A percentile compares a stretch with the other conserved stretches of the same genome.
Evolutionary conservation across 2,113 vertebrate genomes (phyloP).

Genomic region (Chinchilla lanigera): DNA sequence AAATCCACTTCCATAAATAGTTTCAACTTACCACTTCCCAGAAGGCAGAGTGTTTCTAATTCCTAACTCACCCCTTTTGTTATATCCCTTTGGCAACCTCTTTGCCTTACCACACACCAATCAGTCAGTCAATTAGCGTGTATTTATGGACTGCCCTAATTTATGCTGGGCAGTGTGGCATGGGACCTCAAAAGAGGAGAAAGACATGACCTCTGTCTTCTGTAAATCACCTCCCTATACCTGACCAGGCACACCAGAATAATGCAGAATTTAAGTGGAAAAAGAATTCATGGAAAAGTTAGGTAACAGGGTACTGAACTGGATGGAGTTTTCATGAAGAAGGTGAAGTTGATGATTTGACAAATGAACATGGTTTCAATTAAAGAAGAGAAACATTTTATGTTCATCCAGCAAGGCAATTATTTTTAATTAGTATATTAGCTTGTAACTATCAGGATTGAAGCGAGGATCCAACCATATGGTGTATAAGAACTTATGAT

Average conservation of each 20-base stretch:
- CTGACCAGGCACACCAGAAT: not conserved
- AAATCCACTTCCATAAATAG: constrained; percentile 6
- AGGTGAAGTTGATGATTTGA: not conserved
- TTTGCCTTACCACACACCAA: not conserved
- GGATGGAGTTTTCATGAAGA: not conserved
- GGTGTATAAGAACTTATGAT: not conserved
- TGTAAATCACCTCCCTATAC: not conserved
- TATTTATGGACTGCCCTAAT: not conserved
- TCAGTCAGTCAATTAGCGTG: not conserved
- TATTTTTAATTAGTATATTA: not conserved
- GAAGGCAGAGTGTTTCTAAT: not conserved
- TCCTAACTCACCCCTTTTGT: not conserved
- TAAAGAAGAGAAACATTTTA: not conserved
- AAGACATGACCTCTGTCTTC: not conserved
- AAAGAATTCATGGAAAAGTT: not conserved
- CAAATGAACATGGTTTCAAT: not conserved
- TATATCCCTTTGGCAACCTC: not conserved
- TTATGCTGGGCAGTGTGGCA: not conserved
- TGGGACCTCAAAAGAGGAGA: not conserved
- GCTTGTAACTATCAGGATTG: not conserved
- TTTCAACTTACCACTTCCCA: not conserved
- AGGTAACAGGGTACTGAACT: not conserved
- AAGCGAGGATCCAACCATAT: not conserved
- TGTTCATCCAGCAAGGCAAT: not conserved
- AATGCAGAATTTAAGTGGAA: not conserved